Base-by-base conservation (phyloP, 1,140 invertebrate genomes). In the Platorchestia sp. region DNA sequence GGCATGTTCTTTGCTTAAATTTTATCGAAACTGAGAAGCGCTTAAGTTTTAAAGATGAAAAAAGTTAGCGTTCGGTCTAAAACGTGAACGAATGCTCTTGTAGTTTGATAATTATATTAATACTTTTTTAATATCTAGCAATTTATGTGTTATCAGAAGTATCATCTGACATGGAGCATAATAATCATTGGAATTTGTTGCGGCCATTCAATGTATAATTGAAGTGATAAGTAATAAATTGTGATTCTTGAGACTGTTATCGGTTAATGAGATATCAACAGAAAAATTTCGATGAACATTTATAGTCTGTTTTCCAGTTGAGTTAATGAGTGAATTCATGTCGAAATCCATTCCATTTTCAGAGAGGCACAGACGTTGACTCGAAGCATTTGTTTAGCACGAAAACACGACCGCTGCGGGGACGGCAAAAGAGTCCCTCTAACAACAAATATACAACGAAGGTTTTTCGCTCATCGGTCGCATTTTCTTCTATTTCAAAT, bases 361-460 rank as follows among this genome's bases (percentile, higher is more conserved):
- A 45, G 36, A 47, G 91, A 93, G 91, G 3, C 0, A 44, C 91
- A 45, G 91, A 6, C 91, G 36, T 41, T 89, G 91, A 47, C 1
- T 27, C 44, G 36, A n/a, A 40, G 45, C 36, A 45, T 93, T 45
- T 47, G 6, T 3, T n/a, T 44, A 93, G 91, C 36, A 44, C 10
- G 91, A 44, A 93, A 93, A 93, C 44, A 14, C 10, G 45, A 93
- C 44, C 43, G 40, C 36, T n/a, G 91, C 91, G 91, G 43, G 87
- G 91, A 93, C 91, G 43, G 41, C 45, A 47, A 47, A 93, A 93
- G 45, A 45, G 91, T 93, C 91, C 91, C 43, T 93, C 43, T 93
- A 93, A 93, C 43, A 93, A 93, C 91, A 93, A 93, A 93, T 93
- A 45, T 93, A 93, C 91, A 93, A 93, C 91, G 45, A 45, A 93